Evolutionary conservation across 2,888 invertebrate genomes (phyloP), one percentile per base, ranked within the genome.

Genomic region (Phasia obesa): DNA sequence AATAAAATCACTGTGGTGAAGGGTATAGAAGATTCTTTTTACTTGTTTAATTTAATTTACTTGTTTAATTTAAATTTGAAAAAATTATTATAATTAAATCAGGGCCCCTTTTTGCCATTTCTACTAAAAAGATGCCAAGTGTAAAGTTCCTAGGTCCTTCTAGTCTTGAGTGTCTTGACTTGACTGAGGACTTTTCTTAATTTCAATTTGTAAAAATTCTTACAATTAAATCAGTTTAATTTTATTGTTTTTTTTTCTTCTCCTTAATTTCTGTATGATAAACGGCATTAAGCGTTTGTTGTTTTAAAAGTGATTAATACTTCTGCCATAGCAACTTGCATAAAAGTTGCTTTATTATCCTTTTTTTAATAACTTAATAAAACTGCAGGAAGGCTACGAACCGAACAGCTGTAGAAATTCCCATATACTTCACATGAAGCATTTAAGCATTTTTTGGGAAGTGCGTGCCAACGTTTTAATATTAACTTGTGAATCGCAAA

Each of bases 401-500:
- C 11, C 27, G 27, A 62, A 65, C 86, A 86, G 86, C 85, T 86
- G 86, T 73, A 69, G 38, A 74, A 84, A 69, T 86, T 86, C 86
- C 84, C 86, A 86, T 84, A 76, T 67, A 53, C 70, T 38, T 67
- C 75, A 62, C 25, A 42, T 53, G 59, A 57, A 62, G 44, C 13
- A 23, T 21, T 35, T 25, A 67, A 42, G 21, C 38, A n/a, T n/a
- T n/a, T n/a, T n/a, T n/a, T n/a, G 87, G 89, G 89, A 88, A 89
- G 88, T 89, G 89, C 89, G 89, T 89, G 89, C 88, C 88, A 88
- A 84, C 60, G 64, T 64, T 69, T 81, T 62, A 47, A 70, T 25
- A 59, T 71, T 82, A 62, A 31, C 70, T 67, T 57, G 21, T 44
- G 47, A 73, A 27, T 31, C 23, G 25, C 15, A 62, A 25, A 49